Conservation (phyloP, 2,888 invertebrate species). For the Campopleginae sp. region DNA sequence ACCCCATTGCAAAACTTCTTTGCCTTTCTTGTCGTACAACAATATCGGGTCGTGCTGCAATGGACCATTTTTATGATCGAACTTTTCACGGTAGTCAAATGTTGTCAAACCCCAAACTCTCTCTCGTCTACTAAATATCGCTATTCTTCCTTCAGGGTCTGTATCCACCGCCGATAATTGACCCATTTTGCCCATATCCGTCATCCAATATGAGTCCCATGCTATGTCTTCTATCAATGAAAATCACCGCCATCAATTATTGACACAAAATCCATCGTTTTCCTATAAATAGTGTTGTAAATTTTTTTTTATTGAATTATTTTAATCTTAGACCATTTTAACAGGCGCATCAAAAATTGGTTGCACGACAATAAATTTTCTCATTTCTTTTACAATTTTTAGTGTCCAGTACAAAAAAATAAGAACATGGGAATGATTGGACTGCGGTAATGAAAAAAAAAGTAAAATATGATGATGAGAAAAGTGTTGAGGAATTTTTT, state of each 20-base stretch:
- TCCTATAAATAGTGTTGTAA: background rate
- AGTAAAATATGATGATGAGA: too few species aligned
- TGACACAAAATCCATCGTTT: background rate
- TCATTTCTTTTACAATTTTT: too few species aligned
- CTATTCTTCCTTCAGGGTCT: conserved; percentile 89
- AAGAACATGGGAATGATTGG: too few species aligned
- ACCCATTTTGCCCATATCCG: conserved; percentile 85
- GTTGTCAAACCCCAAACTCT: conserved; percentile 87
- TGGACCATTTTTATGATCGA: conserved; percentile 86
- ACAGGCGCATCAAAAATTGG: too few species aligned
- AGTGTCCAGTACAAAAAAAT: too few species aligned
- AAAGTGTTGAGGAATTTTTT: too few species aligned
- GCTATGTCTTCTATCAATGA: conserved; percentile 71
- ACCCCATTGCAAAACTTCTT: conserved; percentile 89
- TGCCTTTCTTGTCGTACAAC: conserved; percentile 87
- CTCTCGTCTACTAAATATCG: conserved; percentile 92
- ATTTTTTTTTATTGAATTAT: too few species aligned
- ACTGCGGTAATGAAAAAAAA: too few species aligned
- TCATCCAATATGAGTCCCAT: conserved; percentile 77
- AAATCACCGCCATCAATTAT: background rate
- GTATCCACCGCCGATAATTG: conserved; percentile 93
- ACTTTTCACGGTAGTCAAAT: conserved; percentile 86
- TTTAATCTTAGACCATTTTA: too few species aligned
- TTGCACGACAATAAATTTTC: too few species aligned
- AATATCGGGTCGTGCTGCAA: conserved; percentile 89